Conservation (phyloP, 2,113 vertebrate genomes). For the Cygnus atratus region DNA sequence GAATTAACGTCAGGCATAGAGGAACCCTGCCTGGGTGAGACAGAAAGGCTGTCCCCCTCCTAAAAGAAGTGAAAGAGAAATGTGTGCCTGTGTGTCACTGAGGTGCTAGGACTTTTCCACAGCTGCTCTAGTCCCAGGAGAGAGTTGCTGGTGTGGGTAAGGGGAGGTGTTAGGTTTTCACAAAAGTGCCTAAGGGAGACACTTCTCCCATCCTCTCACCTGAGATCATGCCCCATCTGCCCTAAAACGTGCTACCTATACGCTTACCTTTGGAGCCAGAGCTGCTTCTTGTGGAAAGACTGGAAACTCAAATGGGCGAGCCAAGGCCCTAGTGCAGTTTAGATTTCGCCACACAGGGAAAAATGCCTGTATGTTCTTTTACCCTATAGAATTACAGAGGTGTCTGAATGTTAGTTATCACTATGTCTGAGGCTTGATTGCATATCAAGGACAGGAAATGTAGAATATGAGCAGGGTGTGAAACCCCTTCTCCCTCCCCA, state of each 20-base stretch:
- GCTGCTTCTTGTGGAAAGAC: neutral
- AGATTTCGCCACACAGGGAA: neutral
- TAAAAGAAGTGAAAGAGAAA: neutral
- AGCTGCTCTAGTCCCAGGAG: neutral
- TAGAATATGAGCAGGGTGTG: neutral
- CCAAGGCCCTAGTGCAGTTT: neutral
- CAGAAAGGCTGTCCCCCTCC: neutral
- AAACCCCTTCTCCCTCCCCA: neutral
- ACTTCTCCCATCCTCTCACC: neutral
- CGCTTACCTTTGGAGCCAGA: neutral
- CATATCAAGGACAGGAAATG: neutral
- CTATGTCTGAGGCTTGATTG: neutral
- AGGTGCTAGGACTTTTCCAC: neutral
- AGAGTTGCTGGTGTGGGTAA: neutral
- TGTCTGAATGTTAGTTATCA: rapidly evolving
- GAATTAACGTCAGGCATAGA: neutral
- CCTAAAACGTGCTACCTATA: neutral
- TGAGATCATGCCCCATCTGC: neutral
- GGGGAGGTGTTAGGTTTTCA: rapidly evolving
- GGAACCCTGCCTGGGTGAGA: neutral
- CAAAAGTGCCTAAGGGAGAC: neutral
- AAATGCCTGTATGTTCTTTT: neutral
- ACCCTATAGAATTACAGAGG: neutral
- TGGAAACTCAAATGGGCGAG: neutral
- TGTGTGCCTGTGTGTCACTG: rapidly evolving